A percentile compares a stretch with the other conserved stretches of the same genome.
These are phyloP conservation scores for Hetaerina americana DNA, from an alignment of 1,140 invertebrate species.

Conservation along the genomic window DNA sequence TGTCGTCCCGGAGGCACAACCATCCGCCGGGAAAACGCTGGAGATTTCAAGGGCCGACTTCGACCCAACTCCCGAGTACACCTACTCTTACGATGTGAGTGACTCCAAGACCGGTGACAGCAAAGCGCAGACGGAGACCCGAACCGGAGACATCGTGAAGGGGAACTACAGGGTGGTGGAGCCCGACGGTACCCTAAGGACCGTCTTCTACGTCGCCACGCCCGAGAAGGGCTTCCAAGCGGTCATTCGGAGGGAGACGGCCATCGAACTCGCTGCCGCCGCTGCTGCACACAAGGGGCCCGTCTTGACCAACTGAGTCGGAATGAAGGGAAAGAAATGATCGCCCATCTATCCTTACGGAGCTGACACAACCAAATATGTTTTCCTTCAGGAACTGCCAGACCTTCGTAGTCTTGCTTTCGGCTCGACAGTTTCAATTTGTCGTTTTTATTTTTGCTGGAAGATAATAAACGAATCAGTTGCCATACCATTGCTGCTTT, in stretches of 20 bases:
- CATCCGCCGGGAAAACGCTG: background rate
- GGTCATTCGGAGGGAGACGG: background rate
- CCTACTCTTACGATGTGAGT: constrained; percentile 21
- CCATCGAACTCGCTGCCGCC: background rate
- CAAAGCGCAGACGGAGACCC: constrained; percentile 23
- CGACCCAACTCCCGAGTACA: constrained; percentile 16
- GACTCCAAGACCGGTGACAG: constrained; percentile 24
- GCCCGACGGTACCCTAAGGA: constrained; percentile 22
- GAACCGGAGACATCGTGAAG: constrained; percentile 25
- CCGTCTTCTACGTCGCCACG: constrained; percentile 25
- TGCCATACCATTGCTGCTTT: too few species aligned
- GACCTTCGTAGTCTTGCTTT: too few species aligned
- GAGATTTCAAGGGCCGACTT: background rate
- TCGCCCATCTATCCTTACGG: too few species aligned
- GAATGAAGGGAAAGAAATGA: too few species aligned
- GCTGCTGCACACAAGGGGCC: background rate
- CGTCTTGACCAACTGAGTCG: background rate
- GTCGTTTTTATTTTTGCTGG: too few species aligned
- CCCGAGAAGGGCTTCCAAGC: constrained; percentile 36
- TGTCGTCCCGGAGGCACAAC: background rate
- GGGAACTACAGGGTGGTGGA: constrained; percentile 30
- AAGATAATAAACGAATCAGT: too few species aligned
- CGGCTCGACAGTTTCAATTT: too few species aligned
- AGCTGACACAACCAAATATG: too few species aligned
- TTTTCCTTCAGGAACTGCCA: too few species aligned